Conservation (phyloP, 2,888 invertebrate species). For the Tetrapedia diversipes region DNA sequence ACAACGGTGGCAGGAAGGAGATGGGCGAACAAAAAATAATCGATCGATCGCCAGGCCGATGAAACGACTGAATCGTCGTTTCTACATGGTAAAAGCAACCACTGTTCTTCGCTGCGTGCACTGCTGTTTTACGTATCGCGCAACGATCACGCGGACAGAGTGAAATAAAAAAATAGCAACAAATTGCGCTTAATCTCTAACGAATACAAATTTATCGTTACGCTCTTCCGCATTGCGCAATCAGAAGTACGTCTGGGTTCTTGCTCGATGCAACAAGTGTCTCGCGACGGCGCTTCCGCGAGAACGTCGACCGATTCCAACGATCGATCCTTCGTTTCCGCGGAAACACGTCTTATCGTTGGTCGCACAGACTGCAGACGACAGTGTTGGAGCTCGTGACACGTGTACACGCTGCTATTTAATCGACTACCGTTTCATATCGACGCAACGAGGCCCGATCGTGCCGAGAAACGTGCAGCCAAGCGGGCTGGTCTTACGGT, state of each 20-base stretch:
- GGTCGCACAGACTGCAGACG: conserved; percentile 15
- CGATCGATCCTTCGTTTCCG: not conserved
- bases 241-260: conserved; percentile 16
- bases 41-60: conserved; percentile 1
- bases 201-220: not conserved
- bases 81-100: too few relatives aligned
- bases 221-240: too few relatives aligned
- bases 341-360: conserved; percentile 53
- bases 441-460: too few relatives aligned
- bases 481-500: too few relatives aligned
- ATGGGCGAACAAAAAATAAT: not conserved
- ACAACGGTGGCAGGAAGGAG: conserved; percentile 1
- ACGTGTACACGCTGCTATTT: too few relatives aligned
- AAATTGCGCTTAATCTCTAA: not conserved
- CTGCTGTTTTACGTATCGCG: not conserved
- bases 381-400: conserved; percentile 19
- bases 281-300: conserved; percentile 43
- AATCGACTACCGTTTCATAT: too few relatives aligned
- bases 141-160: not conserved
- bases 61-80: too few relatives aligned
- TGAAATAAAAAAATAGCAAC: not conserved
- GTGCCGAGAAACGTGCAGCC: too few relatives aligned
- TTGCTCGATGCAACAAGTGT: conserved; percentile 60
- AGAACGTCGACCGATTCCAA: conserved; percentile 54
- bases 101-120: too few relatives aligned